Conservation (phyloP, 1,140 invertebrate species). For the Anastatus disparis region DNA sequence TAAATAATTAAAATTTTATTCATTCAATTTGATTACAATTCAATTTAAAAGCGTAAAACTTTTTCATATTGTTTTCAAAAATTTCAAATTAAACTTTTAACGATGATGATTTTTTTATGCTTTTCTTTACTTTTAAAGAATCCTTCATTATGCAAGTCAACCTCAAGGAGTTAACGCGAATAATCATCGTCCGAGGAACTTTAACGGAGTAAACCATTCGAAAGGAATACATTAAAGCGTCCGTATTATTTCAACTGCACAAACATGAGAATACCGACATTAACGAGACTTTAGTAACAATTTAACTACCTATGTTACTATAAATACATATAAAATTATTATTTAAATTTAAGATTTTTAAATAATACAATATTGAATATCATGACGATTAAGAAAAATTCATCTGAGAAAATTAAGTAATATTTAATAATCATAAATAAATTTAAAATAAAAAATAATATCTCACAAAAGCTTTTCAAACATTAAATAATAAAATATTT, state of each 20-base stretch:
- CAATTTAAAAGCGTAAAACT: too few relatives aligned
- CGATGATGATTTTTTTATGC: background rate
- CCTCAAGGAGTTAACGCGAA: background rate
- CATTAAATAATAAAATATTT: too few relatives aligned
- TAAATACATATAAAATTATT: background rate
- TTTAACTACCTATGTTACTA: conserved; percentile 54
- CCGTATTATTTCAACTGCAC: conserved; percentile 45
- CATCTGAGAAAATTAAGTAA: too few relatives aligned
- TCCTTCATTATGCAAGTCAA: conserved; percentile 3
- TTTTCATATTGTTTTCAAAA: too few relatives aligned
- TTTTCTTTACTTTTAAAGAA: background rate
- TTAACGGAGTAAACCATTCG: conserved; percentile 49
- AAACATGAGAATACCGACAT: conserved; percentile 50
- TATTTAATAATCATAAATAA: too few relatives aligned
- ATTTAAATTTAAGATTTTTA: too few relatives aligned
- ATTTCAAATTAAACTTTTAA: background rate
- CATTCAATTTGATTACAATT: too few relatives aligned
- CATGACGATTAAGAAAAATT: too few relatives aligned
- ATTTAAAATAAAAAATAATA: too few relatives aligned
- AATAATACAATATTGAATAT: too few relatives aligned
- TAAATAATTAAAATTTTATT: too few relatives aligned
- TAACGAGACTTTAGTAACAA: conserved; percentile 42
- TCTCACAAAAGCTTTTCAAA: too few relatives aligned
- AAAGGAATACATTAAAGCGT: conserved; percentile 60
- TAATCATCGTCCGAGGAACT: conserved; percentile 26